Base-by-base conservation (phyloP, 2,113 vertebrate genomes). In the Rhadina sibilatrix region DNA sequence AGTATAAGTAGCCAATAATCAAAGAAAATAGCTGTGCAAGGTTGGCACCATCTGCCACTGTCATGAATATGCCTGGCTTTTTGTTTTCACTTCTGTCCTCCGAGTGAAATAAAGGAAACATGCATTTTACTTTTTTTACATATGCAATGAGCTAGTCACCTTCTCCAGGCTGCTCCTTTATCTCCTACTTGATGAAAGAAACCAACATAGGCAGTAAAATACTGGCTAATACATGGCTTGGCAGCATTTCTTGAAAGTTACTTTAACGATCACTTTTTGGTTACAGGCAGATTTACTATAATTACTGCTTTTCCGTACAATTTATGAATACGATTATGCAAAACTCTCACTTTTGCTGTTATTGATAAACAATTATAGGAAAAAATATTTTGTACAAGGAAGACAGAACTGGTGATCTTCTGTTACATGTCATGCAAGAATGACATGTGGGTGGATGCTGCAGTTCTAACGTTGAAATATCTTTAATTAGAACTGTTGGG, bases 61-160 rank as follows among this genome's bases (percentile, higher is more conserved):
- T 83, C 86, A 72, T 78, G 82, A 90, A 96, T 96, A 93, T 87
- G 87, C 94, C 88, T 96, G 87, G 87, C 91, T 96, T 96, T 97
- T 96, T 96, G 84, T 96, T 97, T 95, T 95, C 93, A 95, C 89
- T 96, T 94, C 94, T 95, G 94, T 96, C 93, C 95, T 95, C 63
- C 6, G 27, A 96, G 86, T 88, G 87, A 95, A 95, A 96, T 94
- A 96, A 96, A 91, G 78, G 54, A 96, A 96, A 92, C 70, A 80
- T 11, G 15, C 50, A 59, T 93, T 96, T 94, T 89, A 80, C 57
- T 91, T 93, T 95, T 88, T 92, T 85, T 80, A 94, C 70, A 95
- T 79, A 79, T 65, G 70, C 82, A 87, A 85, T 87, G 84, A 96
- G 84, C 82, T 85, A 91, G 59, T 87, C 87, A 90, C 82, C 93